Percentiles rank a stretch among this genome's conserved stretches.
Conservation (phyloP, 53 echinoderm and acorn worm genomes). For the Echinometra lucunter region DNA sequence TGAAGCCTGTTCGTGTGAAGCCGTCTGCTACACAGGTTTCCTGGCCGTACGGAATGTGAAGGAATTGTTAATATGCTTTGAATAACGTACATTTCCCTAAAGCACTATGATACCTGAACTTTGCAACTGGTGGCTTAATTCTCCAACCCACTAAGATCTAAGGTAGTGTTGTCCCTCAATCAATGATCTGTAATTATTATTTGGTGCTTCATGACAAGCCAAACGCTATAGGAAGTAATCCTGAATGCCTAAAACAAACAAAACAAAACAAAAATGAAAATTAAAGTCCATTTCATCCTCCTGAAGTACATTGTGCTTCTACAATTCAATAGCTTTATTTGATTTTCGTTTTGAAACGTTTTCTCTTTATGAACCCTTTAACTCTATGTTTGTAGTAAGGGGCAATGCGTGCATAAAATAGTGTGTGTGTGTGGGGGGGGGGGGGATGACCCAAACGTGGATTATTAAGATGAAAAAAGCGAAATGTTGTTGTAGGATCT, state of each 20-base stretch:
- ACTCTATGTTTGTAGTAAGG: no score
- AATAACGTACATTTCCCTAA: constrained; percentile 62
- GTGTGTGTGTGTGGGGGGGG: no score
- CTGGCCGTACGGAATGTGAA: no score
- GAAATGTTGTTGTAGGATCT: no score
- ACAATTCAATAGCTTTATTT: background rate
- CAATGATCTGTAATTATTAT: no score
- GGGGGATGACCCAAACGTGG: no score
- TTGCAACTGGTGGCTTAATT: constrained; percentile 38
- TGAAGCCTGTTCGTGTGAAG: no score
- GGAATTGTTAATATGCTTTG: constrained; percentile 47
- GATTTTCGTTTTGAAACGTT: background rate
- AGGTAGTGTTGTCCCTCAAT: constrained; percentile 67
- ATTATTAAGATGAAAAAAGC: no score
- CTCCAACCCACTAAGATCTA: constrained; percentile 54
- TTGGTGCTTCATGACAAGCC: constrained; percentile 49
- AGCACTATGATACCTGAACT: constrained; percentile 24
- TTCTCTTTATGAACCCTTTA: no score
- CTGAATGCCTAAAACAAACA: constrained; percentile 18
- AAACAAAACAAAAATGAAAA: constrained; percentile 3
- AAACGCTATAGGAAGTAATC: constrained; percentile 55
- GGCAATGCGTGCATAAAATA: no score
- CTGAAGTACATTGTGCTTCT: background rate
- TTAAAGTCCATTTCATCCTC: background rate
- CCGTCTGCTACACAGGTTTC: no score